Evolutionary conservation across 2,797 vertebrate genomes (phyloP), one percentile per base, ranked within the genome.

Genomic region (Poeciliopsis turneri): DNA sequence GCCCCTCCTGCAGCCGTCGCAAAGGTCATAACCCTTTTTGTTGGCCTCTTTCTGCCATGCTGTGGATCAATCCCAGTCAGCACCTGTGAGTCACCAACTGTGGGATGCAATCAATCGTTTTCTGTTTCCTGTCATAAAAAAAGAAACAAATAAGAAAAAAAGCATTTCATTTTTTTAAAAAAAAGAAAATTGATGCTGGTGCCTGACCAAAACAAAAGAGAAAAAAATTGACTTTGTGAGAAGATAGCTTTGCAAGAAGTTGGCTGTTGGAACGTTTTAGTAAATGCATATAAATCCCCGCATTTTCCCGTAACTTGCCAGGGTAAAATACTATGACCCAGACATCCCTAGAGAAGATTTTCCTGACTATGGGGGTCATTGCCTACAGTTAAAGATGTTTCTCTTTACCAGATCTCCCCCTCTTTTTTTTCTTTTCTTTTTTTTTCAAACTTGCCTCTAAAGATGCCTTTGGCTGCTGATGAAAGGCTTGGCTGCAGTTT

Each of bases 401-500:
- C 69, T 83, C 77, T 82, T 81, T 80, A 82, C 73, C 39, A 36
- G 39, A 46, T 73, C 1, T 0, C 53, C 82, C 55, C 64, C 78
- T 66, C 82, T 80, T 43, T 12, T 11, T 45, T 2, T 12, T 43
- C 10, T 41, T 78, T 86, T 74, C 78, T 70, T 76, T 59, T 83
- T 81, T 74, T 78, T 74, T 78, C 47, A 73, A 51, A 90, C 81
- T 78, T 82, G 82, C 83, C 83, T 90, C 81, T 88, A 85, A 89
- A 86, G 87, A 89, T 72, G 90, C 88, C 84, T 90, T 85, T 90
- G 86, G 91, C 89, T 87, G 85, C 85, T 90, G 93, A 93, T 92
- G 86, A 92, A 94, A 90, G 78, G 59, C 57, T 41, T 2, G 74
- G 84, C 70, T 74, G 73, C 75, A 80, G 49, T 51, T 7, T 51